phyloP scores from a whole-genome alignment of 2,888 invertebrate genomes.

The Apamea sordens region DNA sequence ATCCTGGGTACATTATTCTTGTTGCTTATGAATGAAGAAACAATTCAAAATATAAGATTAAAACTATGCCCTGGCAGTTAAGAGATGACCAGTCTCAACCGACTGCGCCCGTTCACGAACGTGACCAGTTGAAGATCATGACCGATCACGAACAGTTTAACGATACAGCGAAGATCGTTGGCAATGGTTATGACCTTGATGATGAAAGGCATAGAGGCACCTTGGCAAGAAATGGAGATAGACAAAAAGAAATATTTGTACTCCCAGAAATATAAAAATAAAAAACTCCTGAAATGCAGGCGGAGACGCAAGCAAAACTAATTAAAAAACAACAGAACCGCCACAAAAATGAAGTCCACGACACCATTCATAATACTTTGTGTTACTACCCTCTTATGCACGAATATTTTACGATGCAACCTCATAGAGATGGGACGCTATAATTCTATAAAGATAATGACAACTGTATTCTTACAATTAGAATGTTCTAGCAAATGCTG shows the following conservation, averaged over 20 bases:
- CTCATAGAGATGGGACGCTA: not conserved
- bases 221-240: not conserved
- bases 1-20: too few species aligned
- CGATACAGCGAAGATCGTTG: too few species aligned
- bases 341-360: not conserved
- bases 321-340: not conserved
- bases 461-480: slow-evolving; percentile 11
- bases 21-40: too few species aligned
- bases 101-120: too few species aligned
- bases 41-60: too few species aligned
- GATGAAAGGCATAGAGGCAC: too few species aligned
- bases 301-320: not conserved
- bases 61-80: too few species aligned
- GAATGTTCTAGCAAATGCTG: slow-evolving; percentile 17
- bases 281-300: not conserved
- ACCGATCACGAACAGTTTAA: too few species aligned
- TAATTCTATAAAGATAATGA: slow-evolving; percentile 32
- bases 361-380: not conserved
- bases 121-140: not conserved
- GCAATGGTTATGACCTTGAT: not conserved
- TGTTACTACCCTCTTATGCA: slow-evolving; percentile 2
- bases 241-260: not conserved
- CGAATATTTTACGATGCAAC: slow-evolving; percentile 33
- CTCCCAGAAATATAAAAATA: not conserved
- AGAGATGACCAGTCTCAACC: too few species aligned